Evolutionary conservation across 1,140 invertebrate genomes (phyloP).

Genomic region (Anagrus nilaparvatae): DNA sequence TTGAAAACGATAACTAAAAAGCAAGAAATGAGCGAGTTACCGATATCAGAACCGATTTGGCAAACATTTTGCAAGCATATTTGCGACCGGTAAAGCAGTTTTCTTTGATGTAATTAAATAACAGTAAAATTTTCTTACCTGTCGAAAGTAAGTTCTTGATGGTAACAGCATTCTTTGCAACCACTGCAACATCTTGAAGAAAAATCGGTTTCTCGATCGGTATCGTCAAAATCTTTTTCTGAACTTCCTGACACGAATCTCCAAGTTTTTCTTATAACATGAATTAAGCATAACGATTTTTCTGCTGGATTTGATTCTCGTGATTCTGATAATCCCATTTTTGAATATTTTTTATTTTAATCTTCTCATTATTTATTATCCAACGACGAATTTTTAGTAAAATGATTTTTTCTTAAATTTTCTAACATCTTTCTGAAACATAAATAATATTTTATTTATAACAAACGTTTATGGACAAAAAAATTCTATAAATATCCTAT

Average conservation of each 20-base stretch:
- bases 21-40: too few relatives aligned
- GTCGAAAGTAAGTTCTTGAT: conserved; percentile 34
- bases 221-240: conserved; percentile 22
- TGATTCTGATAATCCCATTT: conserved; percentile 30
- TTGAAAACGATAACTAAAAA: neutral
- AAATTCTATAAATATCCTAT: too few relatives aligned
- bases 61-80: neutral
- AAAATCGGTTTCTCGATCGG: conserved; percentile 33
- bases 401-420: too few relatives aligned
- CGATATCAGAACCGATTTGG: neutral
- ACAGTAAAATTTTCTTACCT: conserved; percentile 27
- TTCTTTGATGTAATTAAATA: neutral
- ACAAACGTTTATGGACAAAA: too few relatives aligned
- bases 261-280: conserved; percentile 62
- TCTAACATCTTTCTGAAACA: too few relatives aligned
- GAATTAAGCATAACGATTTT: conserved; percentile 52
- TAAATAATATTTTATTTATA: too few relatives aligned
- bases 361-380: neutral
- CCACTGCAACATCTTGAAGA: conserved; percentile 35
- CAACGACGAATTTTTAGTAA: too few relatives aligned
- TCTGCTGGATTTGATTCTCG: conserved; percentile 28
- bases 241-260: conserved; percentile 44
- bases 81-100: neutral
- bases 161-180: conserved; percentile 30
- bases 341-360: conserved; percentile 2